A percentile compares a stretch with the other conserved stretches of the same genome.
These are phyloP conservation scores for Callinectes sapidus DNA, from an alignment of 2,888 invertebrate species.

Conservation along the genomic window DNA sequence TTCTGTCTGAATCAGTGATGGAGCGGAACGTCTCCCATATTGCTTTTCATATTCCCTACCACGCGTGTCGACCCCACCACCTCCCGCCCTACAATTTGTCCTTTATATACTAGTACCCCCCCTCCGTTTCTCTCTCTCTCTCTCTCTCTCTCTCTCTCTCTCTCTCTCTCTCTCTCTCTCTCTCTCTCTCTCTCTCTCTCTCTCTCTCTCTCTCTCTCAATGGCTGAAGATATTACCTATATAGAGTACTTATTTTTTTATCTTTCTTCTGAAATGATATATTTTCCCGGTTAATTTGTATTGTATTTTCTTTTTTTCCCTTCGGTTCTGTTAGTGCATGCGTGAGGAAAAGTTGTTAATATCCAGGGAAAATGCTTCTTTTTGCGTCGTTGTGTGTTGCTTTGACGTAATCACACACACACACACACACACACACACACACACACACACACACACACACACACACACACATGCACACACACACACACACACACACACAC, in stretches of 20 bases:
- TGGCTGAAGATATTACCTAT: too few relatives aligned
- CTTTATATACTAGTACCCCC: neutral
- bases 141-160: slow-evolving; percentile 17
- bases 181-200: neutral
- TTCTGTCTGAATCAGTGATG: neutral
- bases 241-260: too few relatives aligned
- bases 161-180: neutral
- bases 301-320: neutral
- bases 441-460: neutral
- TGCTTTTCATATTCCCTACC: neutral
- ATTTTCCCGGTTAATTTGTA: neutral
- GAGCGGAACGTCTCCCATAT: neutral
- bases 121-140: neutral
- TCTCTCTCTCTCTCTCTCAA: neutral
- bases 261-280: too few relatives aligned
- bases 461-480: neutral
- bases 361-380: neutral
- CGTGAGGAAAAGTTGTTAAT: neutral
- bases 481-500: neutral
- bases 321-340: neutral
- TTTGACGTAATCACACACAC: neutral
- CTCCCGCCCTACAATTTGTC: neutral
- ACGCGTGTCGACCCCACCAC: neutral
- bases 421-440: too few relatives aligned
- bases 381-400: neutral